phyloP scores from a whole-genome alignment of 1,140 invertebrate genomes.

The Diploscapter pachys region DNA sequence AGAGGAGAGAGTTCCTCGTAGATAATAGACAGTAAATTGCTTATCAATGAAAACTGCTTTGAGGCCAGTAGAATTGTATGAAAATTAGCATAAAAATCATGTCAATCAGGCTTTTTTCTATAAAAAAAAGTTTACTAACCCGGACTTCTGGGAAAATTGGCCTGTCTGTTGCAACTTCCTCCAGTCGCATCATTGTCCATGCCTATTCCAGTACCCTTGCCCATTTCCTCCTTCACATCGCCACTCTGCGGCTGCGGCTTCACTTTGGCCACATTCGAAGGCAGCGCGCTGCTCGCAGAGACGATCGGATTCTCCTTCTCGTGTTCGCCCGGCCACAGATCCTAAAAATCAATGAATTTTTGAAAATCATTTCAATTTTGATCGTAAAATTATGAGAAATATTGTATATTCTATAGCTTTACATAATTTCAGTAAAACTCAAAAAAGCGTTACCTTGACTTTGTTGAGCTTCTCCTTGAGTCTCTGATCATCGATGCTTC shows the following conservation, averaged over 20 bases:
- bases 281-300: neutral
- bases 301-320: neutral
- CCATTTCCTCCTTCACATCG: neutral
- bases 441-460: conserved; percentile 33
- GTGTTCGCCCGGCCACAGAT: neutral
- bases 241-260: conserved; percentile 25
- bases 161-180: too few species aligned
- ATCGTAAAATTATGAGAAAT: neutral
- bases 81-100: too few species aligned
- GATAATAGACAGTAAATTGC: too few species aligned
- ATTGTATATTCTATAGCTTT: neutral
- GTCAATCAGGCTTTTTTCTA: too few species aligned
- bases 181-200: too few species aligned
- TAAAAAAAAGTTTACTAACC: too few species aligned
- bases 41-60: too few species aligned
- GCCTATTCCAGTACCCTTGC: too few species aligned
- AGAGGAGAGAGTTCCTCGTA: too few species aligned
- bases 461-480: conserved; percentile 36
- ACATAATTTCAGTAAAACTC: conserved; percentile 8
- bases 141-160: too few species aligned
- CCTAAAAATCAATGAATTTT: neutral
- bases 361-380: neutral
- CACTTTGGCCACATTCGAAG: conserved; percentile 24
- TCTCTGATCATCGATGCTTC: conserved; percentile 14
- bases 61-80: too few species aligned